These are phyloP conservation scores for Melanotaenia boesemani DNA, from an alignment of 2,797 vertebrate genomes.

Conservation along the genomic window DNA sequence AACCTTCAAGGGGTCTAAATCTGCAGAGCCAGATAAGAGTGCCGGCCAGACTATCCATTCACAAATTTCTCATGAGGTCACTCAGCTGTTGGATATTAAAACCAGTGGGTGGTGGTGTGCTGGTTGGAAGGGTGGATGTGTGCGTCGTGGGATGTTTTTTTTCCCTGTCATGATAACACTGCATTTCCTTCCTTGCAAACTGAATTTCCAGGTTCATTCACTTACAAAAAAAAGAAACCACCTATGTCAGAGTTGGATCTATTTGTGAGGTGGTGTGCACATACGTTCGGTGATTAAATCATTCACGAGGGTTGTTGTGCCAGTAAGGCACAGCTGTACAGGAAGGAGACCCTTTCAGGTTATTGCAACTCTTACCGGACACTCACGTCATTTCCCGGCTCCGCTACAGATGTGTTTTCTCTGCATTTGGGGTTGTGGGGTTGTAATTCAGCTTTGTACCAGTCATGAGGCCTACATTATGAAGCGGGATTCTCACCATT, in stretches of 20 bases:
- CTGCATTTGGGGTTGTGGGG: slow-evolving; percentile 15
- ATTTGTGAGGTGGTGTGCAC: slow-evolving; percentile 18
- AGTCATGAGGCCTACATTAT: no score
- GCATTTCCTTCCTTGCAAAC: slow-evolving; percentile 64
- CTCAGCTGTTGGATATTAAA: slow-evolving; percentile 70
- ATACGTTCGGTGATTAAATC: slow-evolving; percentile 63
- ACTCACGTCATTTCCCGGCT: slow-evolving; percentile 62
- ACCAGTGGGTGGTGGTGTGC: slow-evolving; percentile 16
- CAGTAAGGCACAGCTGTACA: slow-evolving; percentile 78
- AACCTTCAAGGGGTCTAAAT: slow-evolving; percentile 50
- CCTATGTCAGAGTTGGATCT: slow-evolving; percentile 26
- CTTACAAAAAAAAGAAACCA: slow-evolving; percentile 24
- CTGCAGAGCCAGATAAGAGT: slow-evolving; percentile 69
- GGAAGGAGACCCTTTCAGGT: slow-evolving; percentile 79
- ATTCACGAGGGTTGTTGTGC: slow-evolving; percentile 71
- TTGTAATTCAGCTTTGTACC: not conserved
- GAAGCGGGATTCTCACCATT: no score
- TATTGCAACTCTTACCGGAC: slow-evolving; percentile 73
- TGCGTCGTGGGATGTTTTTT: slow-evolving; percentile 74
- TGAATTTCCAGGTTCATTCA: slow-evolving; percentile 29
- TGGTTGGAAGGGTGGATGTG: not conserved
- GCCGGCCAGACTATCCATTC: slow-evolving; percentile 64
- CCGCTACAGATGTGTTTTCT: slow-evolving; percentile 61
- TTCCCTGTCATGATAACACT: slow-evolving; percentile 60
- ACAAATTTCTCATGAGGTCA: slow-evolving; percentile 78